Evolutionary conservation across 2,113 vertebrate species (phyloP).

Genomic region (Ifrita kowaldi): DNA sequence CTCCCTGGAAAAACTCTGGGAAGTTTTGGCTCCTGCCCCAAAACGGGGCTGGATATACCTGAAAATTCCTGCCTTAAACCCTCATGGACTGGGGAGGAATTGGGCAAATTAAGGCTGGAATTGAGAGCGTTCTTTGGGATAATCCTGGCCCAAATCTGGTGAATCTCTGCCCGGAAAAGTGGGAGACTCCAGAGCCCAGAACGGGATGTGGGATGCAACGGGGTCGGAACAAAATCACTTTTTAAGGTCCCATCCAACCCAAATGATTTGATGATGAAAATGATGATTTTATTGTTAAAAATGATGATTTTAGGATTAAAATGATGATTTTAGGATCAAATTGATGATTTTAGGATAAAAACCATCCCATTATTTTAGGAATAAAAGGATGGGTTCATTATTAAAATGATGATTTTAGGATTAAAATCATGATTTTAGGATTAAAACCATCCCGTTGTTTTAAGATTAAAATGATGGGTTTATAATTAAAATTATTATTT

Average conservation of each 20-base stretch:
- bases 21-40: neutral
- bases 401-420: too few species aligned
- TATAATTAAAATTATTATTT: neutral
- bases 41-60: neutral
- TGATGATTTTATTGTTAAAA: neutral
- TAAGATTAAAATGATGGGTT: neutral
- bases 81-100: too few species aligned
- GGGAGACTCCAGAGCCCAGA: neutral
- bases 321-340: neutral
- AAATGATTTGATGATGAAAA: neutral
- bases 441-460: neutral
- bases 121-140: neutral
- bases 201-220: too few species aligned
- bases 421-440: neutral
- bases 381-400: neutral
- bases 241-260: neutral
- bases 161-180: neutral
- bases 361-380: neutral
- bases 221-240: neutral
- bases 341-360: neutral
- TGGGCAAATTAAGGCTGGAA: neutral
- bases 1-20: neutral
- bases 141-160: neutral
- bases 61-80: neutral
- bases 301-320: neutral